phyloP scores from a whole-genome alignment of 2,888 invertebrate genomes.

The Harpalus rufipes region DNA sequence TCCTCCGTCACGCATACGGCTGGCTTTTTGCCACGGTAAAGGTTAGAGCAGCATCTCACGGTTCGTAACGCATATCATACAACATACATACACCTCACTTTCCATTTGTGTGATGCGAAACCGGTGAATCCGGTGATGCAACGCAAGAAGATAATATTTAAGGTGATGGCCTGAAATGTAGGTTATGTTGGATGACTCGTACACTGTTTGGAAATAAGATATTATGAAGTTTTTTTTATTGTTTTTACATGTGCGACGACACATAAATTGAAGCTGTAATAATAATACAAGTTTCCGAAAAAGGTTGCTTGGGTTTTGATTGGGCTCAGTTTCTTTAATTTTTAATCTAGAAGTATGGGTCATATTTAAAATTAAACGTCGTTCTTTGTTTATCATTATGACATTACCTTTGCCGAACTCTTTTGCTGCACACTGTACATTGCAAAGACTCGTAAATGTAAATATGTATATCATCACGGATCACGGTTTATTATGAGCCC shows the following conservation, averaged over 20 bases:
- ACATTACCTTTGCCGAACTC: no score
- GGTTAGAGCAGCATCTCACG: conserved; percentile 32
- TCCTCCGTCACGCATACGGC: conserved; percentile 13
- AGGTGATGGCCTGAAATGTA: conserved; percentile 47
- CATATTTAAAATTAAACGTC: no score
- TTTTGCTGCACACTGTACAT: no score
- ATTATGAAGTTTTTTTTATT: conserved; percentile 38
- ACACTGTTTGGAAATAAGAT: conserved; percentile 28
- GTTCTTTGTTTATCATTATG: no score
- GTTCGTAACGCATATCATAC: conserved; percentile 17
- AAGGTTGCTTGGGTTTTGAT: no score
- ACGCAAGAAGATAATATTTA: conserved; percentile 23
- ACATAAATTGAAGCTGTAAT: background rate
- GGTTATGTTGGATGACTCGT: conserved; percentile 43
- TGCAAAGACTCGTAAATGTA: no score
- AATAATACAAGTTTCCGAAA: no score
- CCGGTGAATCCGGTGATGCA: conserved; percentile 42
- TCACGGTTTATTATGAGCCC: no score
- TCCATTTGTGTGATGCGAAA: conserved; percentile 29
- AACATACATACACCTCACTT: conserved; percentile 39
- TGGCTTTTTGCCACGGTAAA: conserved; percentile 36
- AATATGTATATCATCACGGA: no score
- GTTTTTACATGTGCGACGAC: conserved; percentile 8
- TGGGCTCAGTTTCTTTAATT: no score
- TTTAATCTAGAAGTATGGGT: no score